Evolutionary conservation across 1,140 invertebrate genomes (phyloP).

Genomic region (Calephelis virginiensis): DNA sequence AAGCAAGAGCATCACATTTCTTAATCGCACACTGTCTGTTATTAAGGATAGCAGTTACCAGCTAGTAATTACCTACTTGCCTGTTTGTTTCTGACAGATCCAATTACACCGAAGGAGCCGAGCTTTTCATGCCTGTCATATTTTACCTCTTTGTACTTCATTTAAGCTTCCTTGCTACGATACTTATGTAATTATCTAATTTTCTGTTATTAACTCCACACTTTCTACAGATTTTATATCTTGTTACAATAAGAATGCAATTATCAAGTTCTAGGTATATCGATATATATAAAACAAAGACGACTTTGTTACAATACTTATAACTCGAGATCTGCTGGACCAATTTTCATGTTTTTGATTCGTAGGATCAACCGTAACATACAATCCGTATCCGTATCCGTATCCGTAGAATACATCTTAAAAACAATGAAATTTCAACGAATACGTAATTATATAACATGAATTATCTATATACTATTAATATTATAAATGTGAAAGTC

Average conservation of each 20-base stretch:
- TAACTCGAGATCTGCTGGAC: too few relatives aligned
- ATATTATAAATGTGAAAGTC: too few relatives aligned
- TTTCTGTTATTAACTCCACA: conserved; percentile 8
- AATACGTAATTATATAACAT: too few relatives aligned
- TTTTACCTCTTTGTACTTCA: conserved; percentile 22
- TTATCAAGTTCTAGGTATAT: too few relatives aligned
- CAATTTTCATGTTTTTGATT: too few relatives aligned
- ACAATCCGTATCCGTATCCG: too few relatives aligned
- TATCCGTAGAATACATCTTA: too few relatives aligned
- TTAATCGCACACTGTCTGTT: conserved; percentile 48
- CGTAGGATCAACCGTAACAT: too few relatives aligned
- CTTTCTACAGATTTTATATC: conserved; percentile 6
- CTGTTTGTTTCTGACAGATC: conserved; percentile 69
- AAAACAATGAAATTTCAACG: too few relatives aligned
- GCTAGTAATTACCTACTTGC: conserved; percentile 65
- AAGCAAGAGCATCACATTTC: conserved; percentile 48
- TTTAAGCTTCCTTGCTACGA: not conserved
- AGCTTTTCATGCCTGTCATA: conserved; percentile 41
- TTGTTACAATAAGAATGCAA: not conserved
- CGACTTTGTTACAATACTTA: too few relatives aligned
- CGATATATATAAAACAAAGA: too few relatives aligned
- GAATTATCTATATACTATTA: too few relatives aligned
- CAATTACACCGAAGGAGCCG: conserved; percentile 63
- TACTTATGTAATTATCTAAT: conserved; percentile 20
- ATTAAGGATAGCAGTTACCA: conserved; percentile 56